Conservation (phyloP, 2,113 vertebrate genomes). For the Xenopus borealis region DNA sequence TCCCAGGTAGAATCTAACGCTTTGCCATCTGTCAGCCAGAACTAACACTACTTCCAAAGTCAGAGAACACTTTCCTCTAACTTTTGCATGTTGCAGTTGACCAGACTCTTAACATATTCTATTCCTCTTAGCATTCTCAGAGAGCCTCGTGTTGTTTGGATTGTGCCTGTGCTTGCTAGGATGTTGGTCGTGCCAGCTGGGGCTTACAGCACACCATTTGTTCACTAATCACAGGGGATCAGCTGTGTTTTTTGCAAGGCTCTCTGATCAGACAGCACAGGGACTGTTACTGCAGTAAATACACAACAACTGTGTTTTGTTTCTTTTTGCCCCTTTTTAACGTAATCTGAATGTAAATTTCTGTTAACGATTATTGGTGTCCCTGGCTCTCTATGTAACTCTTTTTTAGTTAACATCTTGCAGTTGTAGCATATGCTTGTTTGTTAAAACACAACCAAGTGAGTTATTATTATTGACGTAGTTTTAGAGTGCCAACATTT, state of each 20-base stretch:
- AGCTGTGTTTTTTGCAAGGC: conserved; percentile 13
- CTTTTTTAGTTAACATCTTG: no score
- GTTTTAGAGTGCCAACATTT: no score
- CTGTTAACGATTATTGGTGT: no score
- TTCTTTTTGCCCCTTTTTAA: not conserved
- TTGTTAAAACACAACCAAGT: no score
- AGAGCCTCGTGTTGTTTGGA: conserved; percentile 23
- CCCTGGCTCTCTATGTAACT: no score
- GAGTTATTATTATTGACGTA: no score
- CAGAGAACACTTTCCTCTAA: not conserved
- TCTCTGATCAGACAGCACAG: not conserved
- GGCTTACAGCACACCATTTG: conserved; percentile 45
- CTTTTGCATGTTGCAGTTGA: conserved; percentile 28
- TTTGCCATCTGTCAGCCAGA: conserved; percentile 8
- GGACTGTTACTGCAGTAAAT: not conserved
- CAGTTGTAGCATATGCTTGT: no score
- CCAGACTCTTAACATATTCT: conserved; percentile 14
- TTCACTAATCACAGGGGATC: conserved; percentile 44
- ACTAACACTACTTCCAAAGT: conserved; percentile 23
- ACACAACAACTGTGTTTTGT: not conserved
- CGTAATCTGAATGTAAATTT: not conserved
- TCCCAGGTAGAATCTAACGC: conserved; percentile 45
- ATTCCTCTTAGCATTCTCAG: conserved; percentile 26
- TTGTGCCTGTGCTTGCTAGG: conserved; percentile 25
- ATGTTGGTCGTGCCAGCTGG: conserved; percentile 28